Base-by-base conservation (phyloP, 1,140 invertebrate species). In the Drosophila saltans region DNA sequence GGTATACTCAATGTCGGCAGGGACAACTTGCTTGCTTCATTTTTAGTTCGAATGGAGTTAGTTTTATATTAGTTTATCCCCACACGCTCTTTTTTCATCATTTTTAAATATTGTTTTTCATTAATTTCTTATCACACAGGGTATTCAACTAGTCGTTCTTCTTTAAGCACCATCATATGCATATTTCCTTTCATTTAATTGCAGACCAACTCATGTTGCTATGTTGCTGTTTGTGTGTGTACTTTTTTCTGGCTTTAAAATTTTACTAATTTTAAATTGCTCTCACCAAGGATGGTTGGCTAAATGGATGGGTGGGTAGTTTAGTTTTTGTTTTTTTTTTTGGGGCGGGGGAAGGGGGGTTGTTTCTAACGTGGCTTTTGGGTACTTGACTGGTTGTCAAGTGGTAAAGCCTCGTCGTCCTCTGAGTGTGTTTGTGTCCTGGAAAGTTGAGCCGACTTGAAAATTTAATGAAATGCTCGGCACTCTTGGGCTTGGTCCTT, bases 261-360 rank as follows among this genome's bases (percentile, higher is more conserved):
- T 86, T 76, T 79, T 45, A 85, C 82, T 85, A 86, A 85, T 86
- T 85, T 86, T 85, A 86, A 85, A 85, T 81, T 77, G 82, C 82
- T 77, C 63, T 79, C 62, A 66, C 74, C 48, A 52, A 24, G 45
- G 21, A 52, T 52, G 45, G 45, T 24, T 43, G 11, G 41, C 11
- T 16, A n/a, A n/a, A 5, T 43, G 45, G 45, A 10, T 52, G 45
- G 21, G 7, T 48, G 45, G 45, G 24, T 24, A 16, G 45, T 24
- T 52, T 16, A 16, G 16, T 16, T 16, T 16, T 16, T 16, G 0
- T 16, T 16, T 16, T 16, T 16, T 16, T 16, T 39, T 40, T 55
- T 36, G 69, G 57, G 26, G 55, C 26, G 16, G 16, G 16, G 16
- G 16, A 16, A 16, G 16, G 16, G 16, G 0, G 16, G 16, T 16